Evolutionary conservation across 2,797 vertebrate genomes (phyloP), one percentile per base, ranked within the genome.

Genomic region (Mycteria americana): DNA sequence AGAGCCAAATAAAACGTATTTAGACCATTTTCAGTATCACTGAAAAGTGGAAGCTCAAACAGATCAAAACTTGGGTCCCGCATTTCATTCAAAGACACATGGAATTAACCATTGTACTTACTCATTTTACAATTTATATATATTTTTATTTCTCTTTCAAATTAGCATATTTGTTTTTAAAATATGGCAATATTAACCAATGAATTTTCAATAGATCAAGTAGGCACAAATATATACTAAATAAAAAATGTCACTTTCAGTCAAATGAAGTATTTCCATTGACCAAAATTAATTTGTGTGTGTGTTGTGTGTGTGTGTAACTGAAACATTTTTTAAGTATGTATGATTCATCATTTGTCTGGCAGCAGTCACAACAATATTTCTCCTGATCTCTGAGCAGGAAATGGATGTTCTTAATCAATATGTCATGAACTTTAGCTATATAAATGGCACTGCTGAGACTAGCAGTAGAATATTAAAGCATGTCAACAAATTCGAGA

Each of bases 381-480:
- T 94, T 95, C 68, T 85, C 75, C 67, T 87, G 53, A 87, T 92
- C 33, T 85, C 56, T 54, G n/a, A 60, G 60, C 59, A 91, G 80
- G 88, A 95, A 89, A 95, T 89, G n/a, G 81, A 80, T 97, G 75
- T 80, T 86, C 60, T 87, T 92, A 94, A 95, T 95, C 93, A 95
- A 95, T 91, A 94, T 85, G 88, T 90, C 92, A 68, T 92, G 92
- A 95, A 94, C 90, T 88, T 94, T 80, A 79, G n/a, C 70, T 85
- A 10, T 80, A 95, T 70, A 96, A 95, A 95, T 70, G 78, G 30
- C 84, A 77, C 83, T 87, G 62, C 50, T 78, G 78, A 85, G 75
- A 78, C 84, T 87, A 67, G 64, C 72, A 72, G 60, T 63, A 87
- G 68, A 91, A 95, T 94, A 93, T 92, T 95, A 87, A 93, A 94